Evolutionary conservation across 2,888 invertebrate species (phyloP).

Genomic region (Hemithea aestivaria): DNA sequence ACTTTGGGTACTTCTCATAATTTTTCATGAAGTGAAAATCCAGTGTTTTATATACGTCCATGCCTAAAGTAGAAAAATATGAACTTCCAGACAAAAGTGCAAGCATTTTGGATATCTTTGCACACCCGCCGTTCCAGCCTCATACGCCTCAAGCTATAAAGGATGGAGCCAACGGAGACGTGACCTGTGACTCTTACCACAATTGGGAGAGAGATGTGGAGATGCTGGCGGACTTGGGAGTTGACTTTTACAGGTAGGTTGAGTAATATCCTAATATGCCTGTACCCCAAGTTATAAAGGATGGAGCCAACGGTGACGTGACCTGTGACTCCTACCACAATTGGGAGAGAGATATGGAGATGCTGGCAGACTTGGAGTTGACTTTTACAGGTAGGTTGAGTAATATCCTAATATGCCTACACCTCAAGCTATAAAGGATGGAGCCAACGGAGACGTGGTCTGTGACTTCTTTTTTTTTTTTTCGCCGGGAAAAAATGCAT

Average conservation of each 20-base stretch:
- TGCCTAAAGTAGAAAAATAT: no score
- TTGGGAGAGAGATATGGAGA: slow-evolving; percentile 77
- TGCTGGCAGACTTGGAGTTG: slow-evolving; percentile 72
- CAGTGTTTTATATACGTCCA: no score
- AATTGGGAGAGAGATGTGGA: slow-evolving; percentile 78
- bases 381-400: slow-evolving; percentile 69
- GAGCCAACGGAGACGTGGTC: slow-evolving; percentile 73
- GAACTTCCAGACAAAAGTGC: slow-evolving; percentile 82
- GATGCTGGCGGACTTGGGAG: slow-evolving; percentile 70
- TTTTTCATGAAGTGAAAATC: no score
- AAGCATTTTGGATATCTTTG: slow-evolving; percentile 74
- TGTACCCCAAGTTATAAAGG: no score
- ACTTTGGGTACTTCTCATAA: no score
- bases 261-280: no score
- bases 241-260: slow-evolving; percentile 65
- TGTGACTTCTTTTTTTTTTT: slow-evolving; percentile 83
- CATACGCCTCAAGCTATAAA: slow-evolving; percentile 9
- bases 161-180: slow-evolving; percentile 59
- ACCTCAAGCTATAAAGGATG: slow-evolving; percentile 11
- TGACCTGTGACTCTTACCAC: slow-evolving; percentile 82
- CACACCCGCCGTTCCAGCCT: not conserved
- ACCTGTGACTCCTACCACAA: slow-evolving; percentile 82
- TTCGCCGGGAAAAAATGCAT: no score
- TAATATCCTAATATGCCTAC: no score
- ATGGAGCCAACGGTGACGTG: slow-evolving; percentile 75